phyloP scores from a whole-genome alignment of 2,797 vertebrate species.

The Coregonus ussuriensis region DNA sequence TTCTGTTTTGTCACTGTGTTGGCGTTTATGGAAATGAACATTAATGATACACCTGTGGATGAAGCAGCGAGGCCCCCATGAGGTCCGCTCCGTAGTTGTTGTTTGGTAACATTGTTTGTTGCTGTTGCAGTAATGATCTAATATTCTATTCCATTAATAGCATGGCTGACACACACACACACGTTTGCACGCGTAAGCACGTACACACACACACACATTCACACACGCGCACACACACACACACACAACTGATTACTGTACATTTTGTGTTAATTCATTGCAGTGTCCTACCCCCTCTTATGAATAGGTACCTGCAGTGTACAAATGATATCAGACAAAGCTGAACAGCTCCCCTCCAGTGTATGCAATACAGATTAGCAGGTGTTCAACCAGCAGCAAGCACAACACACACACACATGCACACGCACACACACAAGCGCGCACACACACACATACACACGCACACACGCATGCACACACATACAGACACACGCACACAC shows the following conservation, averaged over 20 bases:
- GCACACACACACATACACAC: not conserved
- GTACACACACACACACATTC: too few relatives aligned
- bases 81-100: not conserved
- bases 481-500: not conserved
- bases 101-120: not conserved
- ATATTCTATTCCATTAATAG: not conserved
- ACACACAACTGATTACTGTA: too few relatives aligned
- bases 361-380: constrained; percentile 71
- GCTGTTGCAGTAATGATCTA: not conserved
- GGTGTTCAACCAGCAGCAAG: constrained; percentile 50
- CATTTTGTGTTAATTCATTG: too few relatives aligned
- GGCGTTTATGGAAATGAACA: not conserved
- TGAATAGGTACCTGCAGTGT: constrained; percentile 37
- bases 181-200: too few relatives aligned
- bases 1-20: not conserved
- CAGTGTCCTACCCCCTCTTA: constrained; percentile 16
- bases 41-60: constrained; percentile 2
- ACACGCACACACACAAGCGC: too few relatives aligned
- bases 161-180: not conserved
- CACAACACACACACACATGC: constrained; percentile 28
- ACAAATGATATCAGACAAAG: constrained; percentile 74
- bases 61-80: not conserved
- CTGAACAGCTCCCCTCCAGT: constrained; percentile 65
- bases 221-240: not conserved
- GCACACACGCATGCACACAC: not conserved